Percentiles rank a stretch among this genome's conserved stretches.
These are phyloP conservation scores for Cyanistes caeruleus DNA, from an alignment of 2,113 vertebrate species.

Conservation along the genomic window DNA sequence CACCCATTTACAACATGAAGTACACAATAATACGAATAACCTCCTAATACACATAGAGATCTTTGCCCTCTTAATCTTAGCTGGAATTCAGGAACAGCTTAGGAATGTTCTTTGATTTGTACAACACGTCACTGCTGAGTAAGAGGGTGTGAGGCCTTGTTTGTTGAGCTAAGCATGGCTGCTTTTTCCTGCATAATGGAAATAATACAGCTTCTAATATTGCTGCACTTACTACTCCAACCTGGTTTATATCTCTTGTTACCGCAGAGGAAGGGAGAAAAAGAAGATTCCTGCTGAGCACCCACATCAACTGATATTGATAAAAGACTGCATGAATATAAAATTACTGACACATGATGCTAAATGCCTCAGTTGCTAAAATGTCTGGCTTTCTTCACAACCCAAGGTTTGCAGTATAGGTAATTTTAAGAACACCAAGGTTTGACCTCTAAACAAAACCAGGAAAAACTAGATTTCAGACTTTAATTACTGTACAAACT, in stretches of 20 bases:
- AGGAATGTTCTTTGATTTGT: neutral
- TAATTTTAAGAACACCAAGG: neutral
- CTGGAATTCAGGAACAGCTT: constrained; percentile 44
- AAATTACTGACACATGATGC: neutral
- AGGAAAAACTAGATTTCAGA: neutral
- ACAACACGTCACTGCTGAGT: neutral
- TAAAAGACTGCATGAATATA: neutral
- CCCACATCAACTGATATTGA: neutral
- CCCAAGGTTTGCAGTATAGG: neutral
- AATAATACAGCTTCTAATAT: neutral
- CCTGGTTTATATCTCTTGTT: neutral
- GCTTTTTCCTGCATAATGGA: neutral
- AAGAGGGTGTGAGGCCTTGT: neutral
- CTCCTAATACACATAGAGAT: neutral
- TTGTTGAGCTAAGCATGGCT: neutral
- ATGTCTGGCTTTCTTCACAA: neutral
- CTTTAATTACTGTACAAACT: neutral
- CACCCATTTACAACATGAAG: neutral
- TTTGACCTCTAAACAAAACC: neutral
- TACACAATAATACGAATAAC: neutral
- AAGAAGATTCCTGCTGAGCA: neutral
- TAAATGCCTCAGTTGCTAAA: neutral
- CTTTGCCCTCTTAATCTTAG: constrained; percentile 58
- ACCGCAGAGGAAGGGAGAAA: neutral
- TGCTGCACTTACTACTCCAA: neutral